Evolutionary conservation across 2,113 vertebrate species (phyloP).

Genomic region (Paedocypris sp.): DNA sequence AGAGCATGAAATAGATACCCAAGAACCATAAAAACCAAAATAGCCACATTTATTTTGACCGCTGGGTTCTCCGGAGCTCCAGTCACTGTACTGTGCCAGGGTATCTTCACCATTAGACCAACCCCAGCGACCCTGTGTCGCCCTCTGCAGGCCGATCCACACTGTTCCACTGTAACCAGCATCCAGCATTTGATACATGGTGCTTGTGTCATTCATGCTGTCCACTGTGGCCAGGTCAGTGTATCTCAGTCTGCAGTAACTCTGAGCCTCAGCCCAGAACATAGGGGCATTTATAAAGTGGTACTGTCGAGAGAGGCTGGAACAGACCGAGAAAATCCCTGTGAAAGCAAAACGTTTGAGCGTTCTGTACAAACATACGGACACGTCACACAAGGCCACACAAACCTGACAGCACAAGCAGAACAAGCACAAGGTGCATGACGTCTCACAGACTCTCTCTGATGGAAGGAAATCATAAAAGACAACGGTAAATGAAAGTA

Average conservation of each 20-base stretch:
- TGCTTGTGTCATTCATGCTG: not conserved
- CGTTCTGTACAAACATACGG: not conserved
- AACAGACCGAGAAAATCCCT: not conserved
- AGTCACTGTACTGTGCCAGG: not conserved
- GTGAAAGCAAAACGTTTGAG: too few relatives aligned
- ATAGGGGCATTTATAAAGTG: not conserved
- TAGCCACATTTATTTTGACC: too few relatives aligned
- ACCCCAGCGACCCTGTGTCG: not conserved
- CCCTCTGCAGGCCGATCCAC: conserved; percentile 24
- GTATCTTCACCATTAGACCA: conserved; percentile 9
- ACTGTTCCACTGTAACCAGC: conserved; percentile 3
- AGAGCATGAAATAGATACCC: too few relatives aligned
- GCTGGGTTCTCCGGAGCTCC: not conserved
- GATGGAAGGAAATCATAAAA: too few relatives aligned
- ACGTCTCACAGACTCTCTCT: not conserved
- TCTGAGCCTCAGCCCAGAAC: conserved; percentile 23
- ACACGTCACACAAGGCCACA: not conserved
- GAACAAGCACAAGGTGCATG: not conserved
- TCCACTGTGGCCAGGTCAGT: conserved; percentile 18
- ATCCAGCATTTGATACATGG: too few relatives aligned
- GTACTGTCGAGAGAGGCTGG: not conserved
- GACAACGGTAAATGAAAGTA: too few relatives aligned
- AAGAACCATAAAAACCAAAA: too few relatives aligned
- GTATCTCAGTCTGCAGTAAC: conserved; percentile 12
- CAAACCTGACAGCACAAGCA: not conserved